Evolutionary conservation across 64 coral and sea anemone genomes (phyloP).

Genomic region (Acropora tenuis): DNA sequence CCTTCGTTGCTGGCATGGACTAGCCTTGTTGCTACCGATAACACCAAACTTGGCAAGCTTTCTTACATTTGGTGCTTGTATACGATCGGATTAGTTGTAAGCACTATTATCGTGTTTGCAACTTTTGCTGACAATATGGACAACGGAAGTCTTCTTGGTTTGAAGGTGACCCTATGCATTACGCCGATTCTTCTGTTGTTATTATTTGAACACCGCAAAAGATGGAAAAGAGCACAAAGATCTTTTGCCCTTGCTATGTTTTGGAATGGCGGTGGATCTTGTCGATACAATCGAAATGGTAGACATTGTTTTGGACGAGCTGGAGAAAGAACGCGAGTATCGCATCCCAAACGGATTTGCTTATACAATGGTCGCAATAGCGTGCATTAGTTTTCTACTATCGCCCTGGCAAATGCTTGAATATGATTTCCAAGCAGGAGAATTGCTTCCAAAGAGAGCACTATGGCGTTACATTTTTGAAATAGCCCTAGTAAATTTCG

Average conservation of each 20-base stretch:
- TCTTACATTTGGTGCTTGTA: not conserved
- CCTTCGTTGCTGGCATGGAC: not conserved
- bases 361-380: slow-evolving; percentile 2
- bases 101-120: not conserved
- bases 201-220: slow-evolving; percentile 28
- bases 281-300: slow-evolving; percentile 50
- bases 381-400: slow-evolving; percentile 30
- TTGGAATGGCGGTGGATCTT: slow-evolving; percentile 12
- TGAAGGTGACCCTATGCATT: slow-evolving; percentile 41
- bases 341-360: slow-evolving; percentile 8
- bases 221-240: not conserved
- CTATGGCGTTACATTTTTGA: slow-evolving; percentile 1
- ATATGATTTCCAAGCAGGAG: not conserved
- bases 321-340: not conserved
- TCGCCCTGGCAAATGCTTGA: slow-evolving; percentile 16
- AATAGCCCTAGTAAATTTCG: slow-evolving; percentile 25
- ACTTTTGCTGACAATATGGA: slow-evolving; percentile 31
- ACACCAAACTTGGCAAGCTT: not conserved
- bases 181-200: slow-evolving; percentile 34
- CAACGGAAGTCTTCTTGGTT: slow-evolving; percentile 40
- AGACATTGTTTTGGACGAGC: not conserved
- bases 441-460: not conserved
- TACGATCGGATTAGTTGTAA: not conserved
- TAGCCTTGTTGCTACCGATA: not conserved
- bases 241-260: not conserved